Base-by-base conservation (phyloP, 2,888 invertebrate species). In the Callimorpha dominula region DNA sequence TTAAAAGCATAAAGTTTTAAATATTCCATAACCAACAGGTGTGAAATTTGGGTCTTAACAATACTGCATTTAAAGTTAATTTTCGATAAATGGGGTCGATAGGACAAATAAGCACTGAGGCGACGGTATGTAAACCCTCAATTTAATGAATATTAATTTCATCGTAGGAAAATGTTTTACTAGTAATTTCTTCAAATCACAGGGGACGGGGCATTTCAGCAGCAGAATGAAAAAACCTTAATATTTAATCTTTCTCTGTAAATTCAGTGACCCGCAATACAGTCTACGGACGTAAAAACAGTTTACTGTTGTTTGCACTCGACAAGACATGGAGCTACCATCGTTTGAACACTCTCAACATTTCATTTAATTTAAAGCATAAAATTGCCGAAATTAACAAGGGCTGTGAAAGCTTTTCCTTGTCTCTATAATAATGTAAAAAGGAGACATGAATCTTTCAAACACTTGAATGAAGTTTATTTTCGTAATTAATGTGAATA, bases 391-490 rank as follows among this genome's bases (percentile, higher is more conserved):
- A 65, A 54, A 70, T 54, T 78, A 77, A 84, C 84, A 86, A 50
- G 74, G 71, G 42, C 74, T 31, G 50, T 84, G 71, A 89, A 88
- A 88, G 84, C 86, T 83, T 87, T 86, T 79, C 77, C 80, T 77
- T 87, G 87, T 88, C 81, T 70, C 71, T 73, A 77, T 83, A 87
- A 85, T 78, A 74, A 82, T 72, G 65, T 71, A 74, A 82, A 83
- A 81, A 83, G 82, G 75, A 77, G 72, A 78, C 80, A 81, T 69
- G 81, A 77, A 82, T 85, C 83, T 85, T 81, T 79, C 81, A 82
- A 86, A 85, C 83, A 82, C 73, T 82, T 60, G 46, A 63, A 66
- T 43, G 42, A 71, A 74, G 73, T 82, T 77, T 76, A 73, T 80
- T 80, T 78, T 77, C 70, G 74, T 80, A 80, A 77, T 74, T 76